Conservation (phyloP, 2,113 vertebrate species). For the Gallinago undulata region DNA sequence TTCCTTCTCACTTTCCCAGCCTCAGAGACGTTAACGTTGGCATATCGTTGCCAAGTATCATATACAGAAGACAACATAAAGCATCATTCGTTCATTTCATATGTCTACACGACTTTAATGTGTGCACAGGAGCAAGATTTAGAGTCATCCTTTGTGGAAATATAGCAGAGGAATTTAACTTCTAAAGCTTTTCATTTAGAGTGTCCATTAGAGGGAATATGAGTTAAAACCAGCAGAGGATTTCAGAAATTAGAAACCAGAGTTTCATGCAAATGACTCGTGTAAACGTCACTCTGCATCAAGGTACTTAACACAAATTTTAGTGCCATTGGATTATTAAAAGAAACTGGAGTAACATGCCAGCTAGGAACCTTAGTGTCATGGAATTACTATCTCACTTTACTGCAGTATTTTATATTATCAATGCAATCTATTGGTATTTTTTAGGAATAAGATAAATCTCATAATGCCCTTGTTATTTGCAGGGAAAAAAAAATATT, state of each 20-base stretch:
- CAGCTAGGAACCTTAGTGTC: not conserved
- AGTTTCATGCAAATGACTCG: not conserved
- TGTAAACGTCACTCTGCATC: not conserved
- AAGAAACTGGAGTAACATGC: not conserved
- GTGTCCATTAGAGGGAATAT: not conserved
- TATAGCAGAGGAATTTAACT: not conserved
- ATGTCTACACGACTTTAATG: not conserved
- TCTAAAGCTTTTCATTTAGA: not conserved
- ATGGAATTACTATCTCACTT: not conserved
- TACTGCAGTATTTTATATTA: not conserved
- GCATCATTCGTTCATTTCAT: not conserved
- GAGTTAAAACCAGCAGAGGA: not conserved
- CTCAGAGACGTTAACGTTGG: not conserved
- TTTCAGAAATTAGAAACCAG: not conserved
- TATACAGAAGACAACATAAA: not conserved
- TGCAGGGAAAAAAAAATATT: not conserved
- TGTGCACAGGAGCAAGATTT: not conserved
- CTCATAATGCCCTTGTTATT: not conserved
- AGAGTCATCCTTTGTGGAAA: not conserved
- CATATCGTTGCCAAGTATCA: rapidly evolving
- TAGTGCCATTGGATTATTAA: not conserved
- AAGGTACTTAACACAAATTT: not conserved
- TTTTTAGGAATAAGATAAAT: not conserved
- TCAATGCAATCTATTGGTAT: not conserved
- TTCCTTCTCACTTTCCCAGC: not conserved